Percentiles rank a stretch among this genome's conserved stretches.
Conservation (phyloP, 92 coral and sea anemone genomes). For the Isaurus tuberculatus region DNA sequence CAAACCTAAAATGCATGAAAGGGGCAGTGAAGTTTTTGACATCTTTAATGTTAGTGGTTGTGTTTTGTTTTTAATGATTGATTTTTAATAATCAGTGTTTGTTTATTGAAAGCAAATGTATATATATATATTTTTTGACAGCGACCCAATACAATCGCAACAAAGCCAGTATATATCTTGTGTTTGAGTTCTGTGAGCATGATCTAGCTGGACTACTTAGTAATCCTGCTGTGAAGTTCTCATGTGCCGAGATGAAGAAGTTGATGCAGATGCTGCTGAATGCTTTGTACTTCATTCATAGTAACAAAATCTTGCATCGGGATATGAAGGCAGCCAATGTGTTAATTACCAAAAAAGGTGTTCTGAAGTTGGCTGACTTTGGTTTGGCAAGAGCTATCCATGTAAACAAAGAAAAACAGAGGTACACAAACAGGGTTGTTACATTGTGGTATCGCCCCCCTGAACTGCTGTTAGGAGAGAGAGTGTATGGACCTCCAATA, state of each 20-base stretch:
- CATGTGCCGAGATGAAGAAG: slow-evolving; percentile 91
- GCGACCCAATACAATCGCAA: slow-evolving; percentile 97
- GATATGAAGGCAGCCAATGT: slow-evolving; percentile 99
- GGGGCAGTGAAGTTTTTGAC: no score
- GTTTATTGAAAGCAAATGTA: no score
- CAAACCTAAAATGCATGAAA: no score
- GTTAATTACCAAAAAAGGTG: slow-evolving; percentile 96
- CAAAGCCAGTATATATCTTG: slow-evolving; percentile 98
- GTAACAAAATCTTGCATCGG: slow-evolving; percentile 97
- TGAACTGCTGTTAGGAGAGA: slow-evolving; percentile 91
- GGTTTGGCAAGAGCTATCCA: slow-evolving; percentile 97
- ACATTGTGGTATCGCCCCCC: slow-evolving; percentile 99
- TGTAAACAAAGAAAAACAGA: slow-evolving; percentile 88
- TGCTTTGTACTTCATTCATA: slow-evolving; percentile 98
- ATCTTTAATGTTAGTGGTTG: no score
- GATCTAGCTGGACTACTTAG: slow-evolving; percentile 98
- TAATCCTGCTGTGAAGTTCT: slow-evolving; percentile 92
- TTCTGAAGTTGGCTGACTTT: slow-evolving; percentile 96
- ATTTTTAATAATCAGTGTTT: no score
- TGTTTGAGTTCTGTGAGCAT: slow-evolving; percentile 99
- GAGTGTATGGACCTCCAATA: slow-evolving; percentile 98
- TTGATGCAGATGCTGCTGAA: slow-evolving; percentile 94
- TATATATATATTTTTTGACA: slow-evolving; percentile 57
- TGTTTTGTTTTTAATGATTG: no score
- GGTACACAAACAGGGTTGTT: slow-evolving; percentile 97